Conservation (phyloP, 2,113 vertebrate species). For the Numenius arquata region DNA sequence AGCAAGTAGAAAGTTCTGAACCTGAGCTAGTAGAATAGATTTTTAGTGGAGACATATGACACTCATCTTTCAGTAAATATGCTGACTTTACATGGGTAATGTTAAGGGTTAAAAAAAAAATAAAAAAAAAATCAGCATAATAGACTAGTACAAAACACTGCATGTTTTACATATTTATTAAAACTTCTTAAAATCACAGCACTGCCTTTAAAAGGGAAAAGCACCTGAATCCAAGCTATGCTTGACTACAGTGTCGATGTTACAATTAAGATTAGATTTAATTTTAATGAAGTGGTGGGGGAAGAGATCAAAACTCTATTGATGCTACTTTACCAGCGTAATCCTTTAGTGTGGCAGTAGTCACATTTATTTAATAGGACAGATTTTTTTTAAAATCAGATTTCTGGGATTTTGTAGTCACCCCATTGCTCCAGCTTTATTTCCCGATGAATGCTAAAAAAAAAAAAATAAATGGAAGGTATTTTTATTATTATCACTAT, state of each 20-base stretch:
- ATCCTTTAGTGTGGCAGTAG: background rate
- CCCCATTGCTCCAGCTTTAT: background rate
- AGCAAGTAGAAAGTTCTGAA: conserved; percentile 52
- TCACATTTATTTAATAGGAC: background rate
- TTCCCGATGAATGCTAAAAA: background rate
- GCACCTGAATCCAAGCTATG: background rate
- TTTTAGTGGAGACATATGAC: background rate
- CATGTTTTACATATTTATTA: background rate
- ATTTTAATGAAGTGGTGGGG: background rate
- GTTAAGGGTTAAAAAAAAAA: background rate
- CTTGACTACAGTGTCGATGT: background rate
- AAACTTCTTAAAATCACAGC: background rate
- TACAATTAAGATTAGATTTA: background rate
- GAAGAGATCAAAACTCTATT: background rate
- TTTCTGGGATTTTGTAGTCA: background rate
- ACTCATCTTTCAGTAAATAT: background rate
- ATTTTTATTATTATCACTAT: background rate
- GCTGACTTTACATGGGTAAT: background rate
- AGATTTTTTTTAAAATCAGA: background rate
- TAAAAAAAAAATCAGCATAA: background rate
- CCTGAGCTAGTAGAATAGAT: background rate
- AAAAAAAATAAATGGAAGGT: background rate
- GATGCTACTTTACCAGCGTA: background rate
- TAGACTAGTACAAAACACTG: background rate
- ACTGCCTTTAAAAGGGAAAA: background rate